These are phyloP conservation scores for Hippocampus kuda DNA, from an alignment of 2,797 vertebrate genomes.

Conservation along the genomic window DNA sequence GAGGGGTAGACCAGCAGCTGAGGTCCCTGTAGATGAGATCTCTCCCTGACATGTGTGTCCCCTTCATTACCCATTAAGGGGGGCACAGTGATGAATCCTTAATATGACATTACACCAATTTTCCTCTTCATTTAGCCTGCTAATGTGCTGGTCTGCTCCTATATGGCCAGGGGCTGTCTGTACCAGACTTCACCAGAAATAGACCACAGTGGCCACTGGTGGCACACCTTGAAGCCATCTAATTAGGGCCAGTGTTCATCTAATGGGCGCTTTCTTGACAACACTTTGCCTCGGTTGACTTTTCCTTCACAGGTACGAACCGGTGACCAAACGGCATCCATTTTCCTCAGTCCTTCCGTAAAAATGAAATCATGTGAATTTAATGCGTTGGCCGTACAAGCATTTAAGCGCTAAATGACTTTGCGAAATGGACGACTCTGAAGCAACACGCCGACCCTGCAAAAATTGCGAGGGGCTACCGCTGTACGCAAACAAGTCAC, in stretches of 20 bases:
- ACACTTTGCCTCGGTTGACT: conserved; percentile 47
- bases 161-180: conserved; percentile 65
- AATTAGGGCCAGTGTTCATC: conserved; percentile 63
- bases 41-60: conserved; percentile 65
- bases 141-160: conserved; percentile 83
- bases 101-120: conserved; percentile 99
- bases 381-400: not conserved
- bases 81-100: conserved; percentile 95
- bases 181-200: conserved; percentile 76
- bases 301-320: conserved; percentile 18
- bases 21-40: conserved; percentile 62
- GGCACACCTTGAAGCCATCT: conserved; percentile 72
- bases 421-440: not conserved
- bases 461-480: not conserved
- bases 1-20: conserved; percentile 60
- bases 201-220: conserved; percentile 60
- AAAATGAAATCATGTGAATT: not conserved
- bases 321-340: conserved; percentile 23
- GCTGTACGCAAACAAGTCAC: not conserved
- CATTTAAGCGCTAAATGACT: not conserved
- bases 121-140: conserved; percentile 96
- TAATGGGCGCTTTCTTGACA: conserved; percentile 56
- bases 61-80: conserved; percentile 69
- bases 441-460: not conserved
- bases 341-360: not conserved